Evolutionary conservation across 2,113 vertebrate species (phyloP), one percentile per base, ranked within the genome.

Genomic region (Caracal caracal): DNA sequence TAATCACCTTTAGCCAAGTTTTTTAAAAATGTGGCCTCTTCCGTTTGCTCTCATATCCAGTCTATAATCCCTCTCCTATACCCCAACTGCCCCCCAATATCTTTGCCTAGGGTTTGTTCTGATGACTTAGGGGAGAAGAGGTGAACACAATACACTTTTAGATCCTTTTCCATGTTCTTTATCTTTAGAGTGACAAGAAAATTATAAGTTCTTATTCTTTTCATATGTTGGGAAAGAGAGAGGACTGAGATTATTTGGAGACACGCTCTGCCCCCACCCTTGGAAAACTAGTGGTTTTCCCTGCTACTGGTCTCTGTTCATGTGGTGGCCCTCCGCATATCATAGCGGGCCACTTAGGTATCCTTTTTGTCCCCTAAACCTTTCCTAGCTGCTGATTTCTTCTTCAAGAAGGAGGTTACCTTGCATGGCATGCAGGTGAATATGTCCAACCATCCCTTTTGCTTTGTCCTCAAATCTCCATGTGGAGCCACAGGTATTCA

Each of bases 71-170:
- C 47, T 94, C 40, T 70, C 40, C 73, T 73, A 2, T 9, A 10
- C 11, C 5, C 11, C 5, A 16, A 0, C 1, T 16, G 2, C 1
- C 6, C 4, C 9, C 1, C 20, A 40, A 43, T 33, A 86, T 78
- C 20, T 19, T 9, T 68, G 68, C 71, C 17, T 59, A 47, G 28
- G n/a, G 26, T 53, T 85, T 61, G 10, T 2, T 43, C 47, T 81
- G n/a, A 35, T 81, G 49, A 82, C 28, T 81, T 59, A 28, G 24
- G 59, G 30, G 66, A 71, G 5, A 56, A 56, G 11, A 53, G 26
- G 5, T n/a, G 26, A 81, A 4, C 7, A 61, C 10, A 33, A 10
- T 19, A 28, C n/a, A 33, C 35, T 78, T 78, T 87, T 13, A 2
- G 49, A 53, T 76, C 6, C 1, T 59, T 28, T n/a, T 66, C 33